A percentile compares a stretch with the other conserved stretches of the same genome.
Conservation (phyloP, 2,888 invertebrate genomes). For the Auanema freiburgensis region DNA sequence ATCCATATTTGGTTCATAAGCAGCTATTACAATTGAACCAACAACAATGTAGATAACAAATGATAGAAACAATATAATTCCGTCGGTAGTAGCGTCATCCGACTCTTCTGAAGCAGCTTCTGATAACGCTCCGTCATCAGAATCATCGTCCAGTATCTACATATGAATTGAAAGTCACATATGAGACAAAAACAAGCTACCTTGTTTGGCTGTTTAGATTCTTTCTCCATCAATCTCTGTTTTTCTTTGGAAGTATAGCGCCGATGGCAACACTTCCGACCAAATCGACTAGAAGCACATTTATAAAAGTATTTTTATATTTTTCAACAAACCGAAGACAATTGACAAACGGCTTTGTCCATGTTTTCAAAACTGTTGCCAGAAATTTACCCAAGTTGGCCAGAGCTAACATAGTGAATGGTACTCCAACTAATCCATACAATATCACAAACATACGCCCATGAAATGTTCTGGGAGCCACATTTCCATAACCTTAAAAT, state of each 20-base stretch:
- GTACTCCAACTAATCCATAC: slow-evolving; percentile 59
- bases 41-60: slow-evolving; percentile 56
- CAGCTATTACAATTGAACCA: slow-evolving; percentile 53
- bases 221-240: slow-evolving; percentile 41
- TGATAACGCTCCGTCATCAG: not conserved
- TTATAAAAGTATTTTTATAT: slow-evolving; percentile 17
- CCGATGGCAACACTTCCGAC: slow-evolving; percentile 12
- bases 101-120: too few relatives aligned
- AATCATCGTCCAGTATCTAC: not conserved
- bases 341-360: slow-evolving; percentile 45
- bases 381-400: slow-evolving; percentile 61
- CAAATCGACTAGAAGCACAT: slow-evolving; percentile 5
- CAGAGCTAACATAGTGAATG: slow-evolving; percentile 60
- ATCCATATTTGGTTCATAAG: slow-evolving; percentile 59
- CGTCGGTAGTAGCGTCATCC: slow-evolving; percentile 30
- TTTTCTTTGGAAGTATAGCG: slow-evolving; percentile 32
- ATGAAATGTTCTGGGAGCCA: slow-evolving; percentile 52
- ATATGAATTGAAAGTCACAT: too few relatives aligned
- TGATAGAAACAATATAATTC: slow-evolving; percentile 49
- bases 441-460: slow-evolving; percentile 59
- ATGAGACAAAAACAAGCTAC: too few relatives aligned
- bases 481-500: slow-evolving; percentile 57
- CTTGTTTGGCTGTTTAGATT: slow-evolving; percentile 35
- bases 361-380: slow-evolving; percentile 50
- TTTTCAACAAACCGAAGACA: slow-evolving; percentile 17